Conservation (phyloP, 2,888 invertebrate genomes). For the Acronicta alni region DNA sequence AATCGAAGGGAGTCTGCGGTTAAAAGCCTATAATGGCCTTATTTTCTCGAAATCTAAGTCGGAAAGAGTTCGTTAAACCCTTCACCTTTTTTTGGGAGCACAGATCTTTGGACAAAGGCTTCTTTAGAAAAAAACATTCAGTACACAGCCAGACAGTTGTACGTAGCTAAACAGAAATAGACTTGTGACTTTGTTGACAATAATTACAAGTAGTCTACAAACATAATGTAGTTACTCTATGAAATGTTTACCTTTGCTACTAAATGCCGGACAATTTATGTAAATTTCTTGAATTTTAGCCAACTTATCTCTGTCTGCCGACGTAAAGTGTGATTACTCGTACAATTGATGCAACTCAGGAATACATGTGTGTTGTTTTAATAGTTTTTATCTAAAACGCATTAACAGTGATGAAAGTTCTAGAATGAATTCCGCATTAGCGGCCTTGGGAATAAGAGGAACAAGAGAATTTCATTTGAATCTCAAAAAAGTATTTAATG, state of each 20-base stretch:
- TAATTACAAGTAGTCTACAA: slow-evolving; percentile 22
- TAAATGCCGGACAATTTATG: slow-evolving; percentile 29
- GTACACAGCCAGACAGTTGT: no score
- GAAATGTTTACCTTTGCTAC: slow-evolving; percentile 10
- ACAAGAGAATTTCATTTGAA: no score
- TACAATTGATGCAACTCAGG: slow-evolving; percentile 8
- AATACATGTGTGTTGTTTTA: slow-evolving; percentile 12
- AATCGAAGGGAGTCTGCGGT: no score
- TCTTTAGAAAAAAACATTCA: no score
- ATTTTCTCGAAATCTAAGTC: no score
- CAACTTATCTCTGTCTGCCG: slow-evolving; percentile 29
- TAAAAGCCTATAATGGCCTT: no score
- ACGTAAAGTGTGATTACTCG: slow-evolving; percentile 28
- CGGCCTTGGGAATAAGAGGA: no score
- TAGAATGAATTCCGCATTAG: no score
- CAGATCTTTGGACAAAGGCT: no score
- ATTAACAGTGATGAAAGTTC: neutral
- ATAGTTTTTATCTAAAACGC: neutral
- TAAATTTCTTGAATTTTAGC: slow-evolving; percentile 42
- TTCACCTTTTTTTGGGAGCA: no score
- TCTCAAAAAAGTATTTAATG: no score
- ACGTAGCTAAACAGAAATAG: neutral
- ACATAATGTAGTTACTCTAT: neutral
- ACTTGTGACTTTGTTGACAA: slow-evolving; percentile 15
- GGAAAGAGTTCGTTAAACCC: no score